Evolutionary conservation across 1,140 invertebrate species (phyloP).

Genomic region (Lepidostoma basale): DNA sequence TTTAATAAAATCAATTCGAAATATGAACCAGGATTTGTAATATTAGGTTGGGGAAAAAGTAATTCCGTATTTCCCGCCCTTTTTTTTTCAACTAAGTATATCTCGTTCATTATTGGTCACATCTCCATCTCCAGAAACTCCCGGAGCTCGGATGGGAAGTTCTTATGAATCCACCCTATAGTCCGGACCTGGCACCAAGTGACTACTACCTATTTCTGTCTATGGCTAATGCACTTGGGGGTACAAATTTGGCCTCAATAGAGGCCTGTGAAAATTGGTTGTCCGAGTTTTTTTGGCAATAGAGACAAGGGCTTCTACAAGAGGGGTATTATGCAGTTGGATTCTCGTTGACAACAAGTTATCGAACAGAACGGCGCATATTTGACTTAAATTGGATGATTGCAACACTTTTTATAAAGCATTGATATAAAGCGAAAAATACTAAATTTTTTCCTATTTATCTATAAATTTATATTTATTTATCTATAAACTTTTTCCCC

Average conservation of each 20-base stretch:
- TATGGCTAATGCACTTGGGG: constrained; percentile 2
- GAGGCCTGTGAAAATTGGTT: constrained; percentile 2
- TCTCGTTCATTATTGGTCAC: not conserved
- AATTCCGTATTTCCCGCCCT: too few species aligned
- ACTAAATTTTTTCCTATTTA: too few species aligned
- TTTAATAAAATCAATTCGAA: too few species aligned
- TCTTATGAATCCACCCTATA: constrained; percentile 6
- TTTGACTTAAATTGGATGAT: constrained; percentile 6
- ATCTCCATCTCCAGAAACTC: constrained; percentile 4
- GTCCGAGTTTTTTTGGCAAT: constrained; percentile 1
- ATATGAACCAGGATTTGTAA: too few species aligned
- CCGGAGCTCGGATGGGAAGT: not conserved
- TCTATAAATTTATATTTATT: too few species aligned
- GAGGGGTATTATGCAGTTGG: constrained; percentile 4
- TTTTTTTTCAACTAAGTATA: constrained; percentile 20
- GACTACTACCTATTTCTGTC: not conserved
- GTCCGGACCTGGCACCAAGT: constrained; percentile 1
- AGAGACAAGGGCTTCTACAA: constrained; percentile 1
- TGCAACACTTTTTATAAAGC: constrained; percentile 16
- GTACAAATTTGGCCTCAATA: constrained; percentile 11
- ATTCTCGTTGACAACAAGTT: constrained; percentile 12
- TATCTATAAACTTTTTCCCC: too few species aligned
- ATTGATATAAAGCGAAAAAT: not conserved
- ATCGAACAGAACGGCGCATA: constrained; percentile 1
- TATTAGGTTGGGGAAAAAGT: too few species aligned